Conservation (phyloP, 2,888 invertebrate genomes). For the Aromia moschata region DNA sequence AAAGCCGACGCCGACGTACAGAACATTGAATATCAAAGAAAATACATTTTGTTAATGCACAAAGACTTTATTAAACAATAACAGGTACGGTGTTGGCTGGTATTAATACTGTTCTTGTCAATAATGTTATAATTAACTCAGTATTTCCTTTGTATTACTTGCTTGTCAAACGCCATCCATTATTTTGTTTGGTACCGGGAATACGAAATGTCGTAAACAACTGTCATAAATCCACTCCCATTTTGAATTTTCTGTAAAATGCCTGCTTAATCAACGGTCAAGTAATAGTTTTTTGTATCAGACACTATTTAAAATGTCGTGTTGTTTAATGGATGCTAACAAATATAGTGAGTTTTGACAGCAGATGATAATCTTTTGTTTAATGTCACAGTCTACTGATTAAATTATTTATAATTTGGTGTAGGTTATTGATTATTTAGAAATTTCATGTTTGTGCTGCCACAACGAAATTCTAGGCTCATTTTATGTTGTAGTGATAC, state of each 20-base stretch:
- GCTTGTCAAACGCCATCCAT: constrained; percentile 65
- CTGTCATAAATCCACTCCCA: constrained; percentile 46
- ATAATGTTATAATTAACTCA: constrained; percentile 4
- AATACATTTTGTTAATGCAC: constrained; percentile 61
- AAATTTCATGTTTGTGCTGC: constrained; percentile 15
- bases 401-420: constrained; percentile 33
- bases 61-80: constrained; percentile 52
- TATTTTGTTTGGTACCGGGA: constrained; percentile 63
- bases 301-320: constrained; percentile 9
- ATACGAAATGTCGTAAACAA: constrained; percentile 61
- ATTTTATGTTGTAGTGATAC: constrained; percentile 54
- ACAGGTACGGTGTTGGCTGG: constrained; percentile 53
- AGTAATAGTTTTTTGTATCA: not conserved
- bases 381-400: constrained; percentile 25
- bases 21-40: constrained; percentile 64
- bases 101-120: constrained; percentile 14
- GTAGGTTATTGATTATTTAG: constrained; percentile 17
- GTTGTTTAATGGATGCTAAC: constrained; percentile 9
- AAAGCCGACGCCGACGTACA: constrained; percentile 69
- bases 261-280: constrained; percentile 12
- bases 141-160: constrained; percentile 65
- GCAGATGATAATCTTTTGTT: constrained; percentile 32
- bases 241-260: constrained; percentile 31
- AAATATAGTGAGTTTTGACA: constrained; percentile 35
- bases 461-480: constrained; percentile 5